These are phyloP conservation scores for Ornithoptera alexandrae DNA, from an alignment of 2,888 invertebrate species.

Conservation along the genomic window DNA sequence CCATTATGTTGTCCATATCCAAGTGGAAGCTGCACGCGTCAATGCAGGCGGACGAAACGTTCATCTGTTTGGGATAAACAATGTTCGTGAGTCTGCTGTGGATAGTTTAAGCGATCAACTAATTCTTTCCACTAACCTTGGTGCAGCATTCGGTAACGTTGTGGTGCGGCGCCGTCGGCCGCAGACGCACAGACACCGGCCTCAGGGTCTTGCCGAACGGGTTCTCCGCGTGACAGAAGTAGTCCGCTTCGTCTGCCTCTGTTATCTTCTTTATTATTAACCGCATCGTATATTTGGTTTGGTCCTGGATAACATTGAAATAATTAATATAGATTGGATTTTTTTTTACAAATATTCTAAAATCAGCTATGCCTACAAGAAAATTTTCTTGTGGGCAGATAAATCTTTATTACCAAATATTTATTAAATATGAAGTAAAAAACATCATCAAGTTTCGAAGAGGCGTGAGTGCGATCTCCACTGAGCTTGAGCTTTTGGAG, in stretches of 20 bases:
- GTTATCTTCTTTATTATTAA: slow-evolving; percentile 86
- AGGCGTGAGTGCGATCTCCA: too few relatives aligned
- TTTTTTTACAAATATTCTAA: too few relatives aligned
- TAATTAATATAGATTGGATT: too few relatives aligned
- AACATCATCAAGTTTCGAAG: too few relatives aligned
- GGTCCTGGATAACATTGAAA: slow-evolving; percentile 64
- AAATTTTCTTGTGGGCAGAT: too few relatives aligned
- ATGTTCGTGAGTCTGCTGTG: not conserved
- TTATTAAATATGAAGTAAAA: too few relatives aligned
- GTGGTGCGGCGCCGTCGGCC: slow-evolving; percentile 81
- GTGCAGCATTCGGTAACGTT: slow-evolving; percentile 90
- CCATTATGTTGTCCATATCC: slow-evolving; percentile 90
- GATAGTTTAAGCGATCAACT: not conserved
- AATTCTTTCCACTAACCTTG: slow-evolving; percentile 46
- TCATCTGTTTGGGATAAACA: slow-evolving; percentile 60
- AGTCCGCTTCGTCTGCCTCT: slow-evolving; percentile 87
- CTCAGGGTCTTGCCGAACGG: slow-evolving; percentile 86
- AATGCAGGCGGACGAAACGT: slow-evolving; percentile 88
- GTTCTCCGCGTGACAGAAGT: slow-evolving; percentile 92
- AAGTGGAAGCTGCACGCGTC: slow-evolving; percentile 91
- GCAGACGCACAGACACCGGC: slow-evolving; percentile 86
- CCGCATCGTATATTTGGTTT: slow-evolving; percentile 86
- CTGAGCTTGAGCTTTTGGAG: too few relatives aligned
- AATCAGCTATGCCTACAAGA: too few relatives aligned
- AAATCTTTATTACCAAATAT: too few relatives aligned